A percentile compares a stretch with the other conserved stretches of the same genome.
Conservation (phyloP, 2,113 vertebrate species). For the Excalfactoria chinensis region DNA sequence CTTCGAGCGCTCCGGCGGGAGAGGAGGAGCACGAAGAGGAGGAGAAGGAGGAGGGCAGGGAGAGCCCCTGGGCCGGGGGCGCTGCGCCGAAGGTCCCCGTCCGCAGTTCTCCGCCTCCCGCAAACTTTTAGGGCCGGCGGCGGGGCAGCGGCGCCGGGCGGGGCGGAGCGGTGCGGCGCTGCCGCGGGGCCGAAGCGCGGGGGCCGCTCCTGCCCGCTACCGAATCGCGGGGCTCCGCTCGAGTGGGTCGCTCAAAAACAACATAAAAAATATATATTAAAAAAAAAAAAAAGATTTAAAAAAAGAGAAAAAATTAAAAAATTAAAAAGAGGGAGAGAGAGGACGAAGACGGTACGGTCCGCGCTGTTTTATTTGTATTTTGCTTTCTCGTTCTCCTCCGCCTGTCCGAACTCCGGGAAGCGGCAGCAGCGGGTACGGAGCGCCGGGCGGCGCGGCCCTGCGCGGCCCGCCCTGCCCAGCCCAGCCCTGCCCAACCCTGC, state of each 20-base stretch:
- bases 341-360: background rate
- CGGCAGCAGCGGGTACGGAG: background rate
- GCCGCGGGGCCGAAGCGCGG: no score
- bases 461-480: background rate
- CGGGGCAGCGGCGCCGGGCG: background rate
- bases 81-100: background rate
- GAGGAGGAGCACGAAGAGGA: background rate
- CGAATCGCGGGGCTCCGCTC: background rate
- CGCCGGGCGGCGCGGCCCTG: background rate
- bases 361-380: conserved; percentile 1
- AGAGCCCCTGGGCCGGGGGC: background rate
- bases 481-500: conserved; percentile 26
- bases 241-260: no score
- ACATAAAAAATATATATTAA: background rate
- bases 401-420: conserved; percentile 35
- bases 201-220: no score
- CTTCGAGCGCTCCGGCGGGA: background rate
- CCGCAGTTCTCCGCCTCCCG: conserved; percentile 49
- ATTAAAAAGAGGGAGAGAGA: no score
- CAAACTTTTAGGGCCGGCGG: conserved; percentile 77
- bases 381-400: background rate
- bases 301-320: no score
- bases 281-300: background rate
- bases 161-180: background rate
- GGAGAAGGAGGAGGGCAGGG: background rate